Percentiles rank a stretch among this genome's conserved stretches.
Conservation (phyloP, 2,113 vertebrate species). For the Sylvilagus bachmani region DNA sequence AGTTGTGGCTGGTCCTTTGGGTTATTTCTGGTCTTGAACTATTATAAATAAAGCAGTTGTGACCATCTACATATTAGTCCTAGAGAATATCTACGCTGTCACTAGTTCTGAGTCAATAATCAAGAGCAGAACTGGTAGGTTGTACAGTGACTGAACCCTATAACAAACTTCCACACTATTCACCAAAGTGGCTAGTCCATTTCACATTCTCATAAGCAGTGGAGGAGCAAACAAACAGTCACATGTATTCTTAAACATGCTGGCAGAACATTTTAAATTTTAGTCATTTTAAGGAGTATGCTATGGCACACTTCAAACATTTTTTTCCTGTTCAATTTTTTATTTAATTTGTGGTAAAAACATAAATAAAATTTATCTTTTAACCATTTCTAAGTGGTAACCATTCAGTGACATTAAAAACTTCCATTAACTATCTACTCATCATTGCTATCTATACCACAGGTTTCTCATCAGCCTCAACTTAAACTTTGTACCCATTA, state of each 20-base stretch:
- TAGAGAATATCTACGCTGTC: neutral
- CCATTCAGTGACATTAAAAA: neutral
- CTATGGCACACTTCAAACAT: neutral
- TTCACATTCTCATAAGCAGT: neutral
- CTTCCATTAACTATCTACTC: neutral
- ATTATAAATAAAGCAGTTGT: slow-evolving; percentile 24
- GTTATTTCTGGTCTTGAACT: slow-evolving; percentile 20
- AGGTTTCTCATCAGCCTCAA: neutral
- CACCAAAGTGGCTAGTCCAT: neutral
- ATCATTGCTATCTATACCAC: neutral
- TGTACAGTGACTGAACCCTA: neutral
- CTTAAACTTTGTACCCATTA: neutral
- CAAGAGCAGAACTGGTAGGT: neutral
- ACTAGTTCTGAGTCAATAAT: slow-evolving; percentile 20
- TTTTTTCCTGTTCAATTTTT: neutral
- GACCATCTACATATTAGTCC: neutral
- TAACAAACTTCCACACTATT: neutral
- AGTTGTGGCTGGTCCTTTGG: neutral
- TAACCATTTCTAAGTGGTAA: neutral
- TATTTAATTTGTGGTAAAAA: neutral
- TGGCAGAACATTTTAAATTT: neutral
- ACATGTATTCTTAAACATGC: neutral
- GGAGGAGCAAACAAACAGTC: neutral
- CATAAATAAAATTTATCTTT: neutral
- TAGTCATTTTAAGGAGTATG: neutral